phyloP scores from a whole-genome alignment of 2,113 vertebrate genomes.

The Myrmecobius fasciatus region DNA sequence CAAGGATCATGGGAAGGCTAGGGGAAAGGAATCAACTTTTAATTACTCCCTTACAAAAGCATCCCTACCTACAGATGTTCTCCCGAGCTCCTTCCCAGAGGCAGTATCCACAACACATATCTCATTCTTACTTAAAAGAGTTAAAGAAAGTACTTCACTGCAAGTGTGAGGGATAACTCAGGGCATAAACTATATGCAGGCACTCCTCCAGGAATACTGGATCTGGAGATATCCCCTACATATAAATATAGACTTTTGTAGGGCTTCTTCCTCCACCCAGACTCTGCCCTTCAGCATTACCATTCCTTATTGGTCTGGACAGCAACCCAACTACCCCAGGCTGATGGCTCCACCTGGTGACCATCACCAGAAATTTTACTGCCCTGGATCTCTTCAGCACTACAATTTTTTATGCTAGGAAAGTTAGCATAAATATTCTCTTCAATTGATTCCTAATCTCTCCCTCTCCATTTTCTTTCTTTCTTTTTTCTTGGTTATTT shows the following conservation, averaged over 20 bases:
- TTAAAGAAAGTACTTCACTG: not conserved
- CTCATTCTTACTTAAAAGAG: not conserved
- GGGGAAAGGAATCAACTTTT: not conserved
- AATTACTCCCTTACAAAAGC: not conserved
- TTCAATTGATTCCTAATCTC: not conserved
- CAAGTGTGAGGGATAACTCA: not conserved
- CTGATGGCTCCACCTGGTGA: not conserved
- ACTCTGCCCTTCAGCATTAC: not conserved
- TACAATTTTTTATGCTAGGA: not conserved
- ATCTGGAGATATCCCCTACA: not conserved
- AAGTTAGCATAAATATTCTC: not conserved
- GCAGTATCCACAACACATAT: not conserved
- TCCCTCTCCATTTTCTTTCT: not conserved
- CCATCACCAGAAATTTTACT: not conserved
- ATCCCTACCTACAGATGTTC: not conserved
- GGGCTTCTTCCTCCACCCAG: not conserved
- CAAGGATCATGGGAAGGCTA: not conserved
- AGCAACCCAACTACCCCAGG: not conserved
- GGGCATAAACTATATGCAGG: not conserved
- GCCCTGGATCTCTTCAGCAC: not conserved
- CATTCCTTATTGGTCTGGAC: not conserved
- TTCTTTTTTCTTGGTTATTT: not conserved
- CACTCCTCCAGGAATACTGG: not conserved
- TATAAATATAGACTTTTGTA: not conserved
- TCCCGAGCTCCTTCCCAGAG: not conserved